Evolutionary conservation across 2,113 vertebrate species (phyloP), one percentile per base, ranked within the genome.

Genomic region (Petaurus breviceps): DNA sequence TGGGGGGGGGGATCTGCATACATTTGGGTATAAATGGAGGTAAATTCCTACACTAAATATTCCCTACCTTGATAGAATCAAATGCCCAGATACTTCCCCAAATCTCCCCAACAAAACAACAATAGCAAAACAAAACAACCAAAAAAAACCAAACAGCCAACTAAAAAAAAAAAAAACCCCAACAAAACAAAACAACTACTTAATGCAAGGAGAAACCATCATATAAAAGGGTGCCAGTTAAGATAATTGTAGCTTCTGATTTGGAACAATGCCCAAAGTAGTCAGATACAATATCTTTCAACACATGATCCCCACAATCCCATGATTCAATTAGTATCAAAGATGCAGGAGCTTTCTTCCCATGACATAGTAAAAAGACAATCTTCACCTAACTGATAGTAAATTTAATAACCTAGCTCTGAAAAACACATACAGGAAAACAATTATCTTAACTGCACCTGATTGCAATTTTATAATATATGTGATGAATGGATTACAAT

Each of bases 251-350:
- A 31, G 91, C n/a, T 91, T 1, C 43, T 96, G 93, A 77, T 95
- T 97, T 55, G 92, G 25, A 95, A 47, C 96, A 90, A 90, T 51
- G 8, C 52, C 95, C 43, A 96, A 96, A 94, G 8, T 11, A 25
- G 55, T 54, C 93, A 90, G 0, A 6, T 14, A 25, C 91, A 94
- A 68, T 95, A 91, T 93, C 5, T 93, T 97, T 97, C 50, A 95
- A 55, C 23, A 97, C 96, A 90, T 19, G 93, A 68, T 95, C 96
- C 84, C 57, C 53, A 94, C 92, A 94, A 92, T 31, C 51, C 94
- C 11, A 90, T 93, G n/a, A 96, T 93, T 49, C 93, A 84, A 93
- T 68, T 77, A 92, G 91, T 95, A 90, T 90, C 22, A 84, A 95
- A 97, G 84, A 77, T 49, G 3, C 50, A 94, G 53, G 31, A 91